Base-by-base conservation (phyloP, 2,888 invertebrate genomes). In the Drosophila basisetae region DNA sequence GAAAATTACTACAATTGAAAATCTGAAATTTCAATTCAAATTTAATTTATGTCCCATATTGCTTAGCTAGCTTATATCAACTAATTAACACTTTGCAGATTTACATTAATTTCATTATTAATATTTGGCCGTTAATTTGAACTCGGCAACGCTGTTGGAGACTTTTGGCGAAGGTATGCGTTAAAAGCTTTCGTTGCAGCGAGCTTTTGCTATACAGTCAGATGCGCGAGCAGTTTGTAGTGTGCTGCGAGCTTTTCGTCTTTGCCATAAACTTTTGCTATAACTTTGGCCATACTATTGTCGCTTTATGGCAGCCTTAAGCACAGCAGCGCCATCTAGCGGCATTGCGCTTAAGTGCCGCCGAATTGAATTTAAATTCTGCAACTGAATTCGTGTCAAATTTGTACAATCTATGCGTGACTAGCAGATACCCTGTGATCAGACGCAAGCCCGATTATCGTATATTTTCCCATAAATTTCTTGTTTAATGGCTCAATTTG, bases 301-400 rank as follows among this genome's bases (percentile, higher is more conserved):
- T 4, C 10, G 9, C 28, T 50, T 68, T 74, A 85, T 85, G 13
- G 80, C 52, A 65, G 16, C 3, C 47, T 16, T 25, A 16, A 4
- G 16, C 6, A 10, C 6, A 5, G 31, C 39, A 35, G 54, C 66
- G 37, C 74, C 37, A 49, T 69, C 86, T 80, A 39, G 37, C 61
- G 68, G 25, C 10, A 30, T 33, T 2, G 5, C 6, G 16, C 10
- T 30, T 11, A 18, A 62, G 60, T 67, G 2, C 0, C 0, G 2
- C 11, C 3, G 7, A 7, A 28, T 25, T 28, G 1, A 25, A 16
- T 47, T 25, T 25, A 25, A 33, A 16, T 33, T 54, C 2, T 10
- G 1, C 1, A 55, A 13, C 18, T 6, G 13, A 55, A 39, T 18
- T 39, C 33, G 54, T 9, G 28, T 18, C 11, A 28, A 55, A 49